Conservation (phyloP, 1,140 invertebrate genomes). For the Eupristina koningsbergeri region DNA sequence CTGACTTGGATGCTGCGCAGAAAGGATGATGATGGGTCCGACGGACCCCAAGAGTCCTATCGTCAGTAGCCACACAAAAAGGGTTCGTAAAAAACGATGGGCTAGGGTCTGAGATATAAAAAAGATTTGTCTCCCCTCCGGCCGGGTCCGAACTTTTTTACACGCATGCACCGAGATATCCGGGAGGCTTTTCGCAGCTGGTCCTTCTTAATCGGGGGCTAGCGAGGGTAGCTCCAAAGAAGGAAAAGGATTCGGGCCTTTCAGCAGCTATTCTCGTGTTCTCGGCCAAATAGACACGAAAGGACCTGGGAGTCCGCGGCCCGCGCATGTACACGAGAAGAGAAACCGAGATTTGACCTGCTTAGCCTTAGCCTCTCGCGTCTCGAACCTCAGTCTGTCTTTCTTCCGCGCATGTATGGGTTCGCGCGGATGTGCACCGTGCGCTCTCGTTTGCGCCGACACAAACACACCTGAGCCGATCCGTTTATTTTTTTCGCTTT, state of each 20-base stretch:
- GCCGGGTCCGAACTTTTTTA: conserved; percentile 2
- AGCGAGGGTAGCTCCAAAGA: conserved; percentile 58
- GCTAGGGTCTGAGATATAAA: conserved; percentile 52
- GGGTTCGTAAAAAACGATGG: conserved; percentile 69
- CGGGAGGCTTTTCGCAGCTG: conserved; percentile 21
- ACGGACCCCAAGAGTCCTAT: background rate
- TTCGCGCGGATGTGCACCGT: conserved; percentile 1
- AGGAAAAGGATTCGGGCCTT: conserved; percentile 70
- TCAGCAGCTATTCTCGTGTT: conserved; percentile 37
- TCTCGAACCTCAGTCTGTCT: too few relatives aligned
- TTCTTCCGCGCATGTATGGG: background rate
- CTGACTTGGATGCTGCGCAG: conserved; percentile 34
- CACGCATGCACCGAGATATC: conserved; percentile 2
- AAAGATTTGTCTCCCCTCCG: conserved; percentile 60
- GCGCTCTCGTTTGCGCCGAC: conserved; percentile 22
- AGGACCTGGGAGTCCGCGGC: conserved; percentile 63
- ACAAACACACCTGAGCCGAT: background rate
- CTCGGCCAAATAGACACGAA: conserved; percentile 70
- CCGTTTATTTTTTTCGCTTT: background rate
- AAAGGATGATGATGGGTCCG: conserved; percentile 15
- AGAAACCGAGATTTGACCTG: conserved; percentile 58
- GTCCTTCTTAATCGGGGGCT: background rate
- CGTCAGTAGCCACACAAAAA: conserved; percentile 58
- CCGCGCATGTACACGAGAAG: background rate
- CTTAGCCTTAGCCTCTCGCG: conserved; percentile 57